Base-by-base conservation (phyloP, 1,140 invertebrate genomes). In the Bombus confusus region DNA sequence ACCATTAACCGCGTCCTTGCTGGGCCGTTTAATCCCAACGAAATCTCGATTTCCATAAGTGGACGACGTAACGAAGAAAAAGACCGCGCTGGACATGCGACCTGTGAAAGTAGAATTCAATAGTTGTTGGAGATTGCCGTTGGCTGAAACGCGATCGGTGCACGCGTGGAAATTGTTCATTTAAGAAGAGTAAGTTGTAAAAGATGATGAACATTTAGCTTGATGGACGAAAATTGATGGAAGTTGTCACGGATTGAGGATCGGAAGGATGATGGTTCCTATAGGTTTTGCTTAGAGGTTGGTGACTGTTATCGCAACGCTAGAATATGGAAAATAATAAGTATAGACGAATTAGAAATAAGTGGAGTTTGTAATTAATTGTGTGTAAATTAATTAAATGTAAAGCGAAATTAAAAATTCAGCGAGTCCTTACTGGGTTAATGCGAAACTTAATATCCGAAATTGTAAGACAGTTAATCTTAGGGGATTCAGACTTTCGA, bases 1-100 rank as follows among this genome's bases (percentile, higher is more conserved):
- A 43, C 57, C 80, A 74, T 82, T 82, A 82, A 64, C 57, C 80
- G 71, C 71, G 80, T 75, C 71, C 71, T 43, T 59, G 80, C 22
- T 22, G 52, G 43, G 34, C 52, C 37, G 37, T 82, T 75, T 81
- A 81, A 81, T 62, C 52, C 52, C 22, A 34, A 39, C 71, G 80
- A 82, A 75, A 74, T 64, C 39, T 10, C 39, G 52, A 64, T 82
- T 74, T 75, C 71, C 52, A 74, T 82, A 74, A 74, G 39, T 43
- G 47, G 47, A 41, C 6, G 37, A n/a, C 0, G 31, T 13, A 13
- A 43, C 13, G 39, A 28, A 10, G 1, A 22, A 25, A 39, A 43
- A 25, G 37, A 25, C 2, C 66, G 25, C 18, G 15, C 12, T 8
- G 34, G 74, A 39, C 52, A 37, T 34, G 37, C 28, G 12, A 52